phyloP scores from a whole-genome alignment of 2,797 vertebrate species.

The Pangasius macronema region DNA sequence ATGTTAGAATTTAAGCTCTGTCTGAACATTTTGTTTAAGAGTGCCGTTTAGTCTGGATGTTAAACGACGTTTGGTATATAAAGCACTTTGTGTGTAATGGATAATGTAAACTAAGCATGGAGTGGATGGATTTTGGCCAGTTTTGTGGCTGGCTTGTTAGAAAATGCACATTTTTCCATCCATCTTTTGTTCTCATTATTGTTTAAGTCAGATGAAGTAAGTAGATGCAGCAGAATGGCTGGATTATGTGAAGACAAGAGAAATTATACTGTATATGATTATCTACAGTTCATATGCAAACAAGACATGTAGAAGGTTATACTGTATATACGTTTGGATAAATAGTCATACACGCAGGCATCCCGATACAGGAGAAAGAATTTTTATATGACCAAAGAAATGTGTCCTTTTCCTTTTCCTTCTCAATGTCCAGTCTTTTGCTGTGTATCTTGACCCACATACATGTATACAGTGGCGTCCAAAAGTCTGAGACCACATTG shows the following conservation, averaged over 20 bases:
- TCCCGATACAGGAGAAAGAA: constrained; percentile 1
- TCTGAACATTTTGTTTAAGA: constrained; percentile 32
- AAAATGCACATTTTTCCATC: neutral
- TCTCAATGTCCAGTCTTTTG: neutral
- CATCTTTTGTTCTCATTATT: neutral
- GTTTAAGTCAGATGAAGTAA: neutral
- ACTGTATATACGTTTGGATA: neutral
- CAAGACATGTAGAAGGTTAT: neutral
- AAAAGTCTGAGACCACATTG: neutral
- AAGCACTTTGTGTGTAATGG: constrained; percentile 37
- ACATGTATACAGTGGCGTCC: neutral
- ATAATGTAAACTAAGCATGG: constrained; percentile 32
- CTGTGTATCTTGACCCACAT: neutral
- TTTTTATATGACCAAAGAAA: constrained; percentile 36
- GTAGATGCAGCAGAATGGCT: neutral
- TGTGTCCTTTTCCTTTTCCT: neutral
- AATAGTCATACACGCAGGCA: neutral
- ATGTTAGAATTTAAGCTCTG: constrained; percentile 10
- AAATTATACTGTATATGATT: neutral
- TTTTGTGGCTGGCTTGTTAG: neutral
- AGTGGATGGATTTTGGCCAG: constrained; percentile 10
- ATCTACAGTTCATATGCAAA: neutral
- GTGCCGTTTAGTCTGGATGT: constrained; percentile 24
- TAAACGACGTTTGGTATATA: constrained; percentile 32
- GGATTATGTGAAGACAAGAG: neutral